Conservation (phyloP, 1,140 invertebrate genomes). For the Drepana arcuata region DNA sequence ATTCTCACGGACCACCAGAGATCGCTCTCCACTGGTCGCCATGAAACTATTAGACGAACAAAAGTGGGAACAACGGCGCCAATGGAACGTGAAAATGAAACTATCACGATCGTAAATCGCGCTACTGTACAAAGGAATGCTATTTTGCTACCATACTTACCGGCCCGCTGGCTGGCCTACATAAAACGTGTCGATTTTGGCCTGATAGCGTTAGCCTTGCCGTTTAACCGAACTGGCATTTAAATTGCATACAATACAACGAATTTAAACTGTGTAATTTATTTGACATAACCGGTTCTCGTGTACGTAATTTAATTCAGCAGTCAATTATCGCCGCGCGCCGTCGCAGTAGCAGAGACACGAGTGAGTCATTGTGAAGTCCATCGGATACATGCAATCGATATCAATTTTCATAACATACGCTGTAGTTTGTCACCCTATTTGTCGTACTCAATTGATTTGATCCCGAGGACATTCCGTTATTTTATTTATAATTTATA, state of each 20-base stretch:
- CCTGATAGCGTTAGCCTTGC: slow-evolving; percentile 61
- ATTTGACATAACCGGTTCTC: slow-evolving; percentile 46
- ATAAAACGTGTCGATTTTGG: slow-evolving; percentile 65
- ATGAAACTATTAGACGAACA: slow-evolving; percentile 30
- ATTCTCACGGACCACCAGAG: no score
- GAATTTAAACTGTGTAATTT: slow-evolving; percentile 49
- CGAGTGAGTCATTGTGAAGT: slow-evolving; percentile 38
- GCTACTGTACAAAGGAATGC: slow-evolving; percentile 61
- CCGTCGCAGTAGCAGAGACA: slow-evolving; percentile 21
- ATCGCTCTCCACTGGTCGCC: slow-evolving; percentile 28
- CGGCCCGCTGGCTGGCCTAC: slow-evolving; percentile 41
- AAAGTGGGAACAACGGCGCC: slow-evolving; percentile 38
- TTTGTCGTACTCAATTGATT: slow-evolving; percentile 9
- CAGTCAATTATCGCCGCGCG: slow-evolving; percentile 21
- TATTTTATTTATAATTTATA: no score
- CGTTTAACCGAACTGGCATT: slow-evolving; percentile 56
- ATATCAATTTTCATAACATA: slow-evolving; percentile 17
- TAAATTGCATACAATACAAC: slow-evolving; percentile 61
- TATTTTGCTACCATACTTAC: slow-evolving; percentile 34
- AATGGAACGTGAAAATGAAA: slow-evolving; percentile 63
- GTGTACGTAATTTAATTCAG: slow-evolving; percentile 30
- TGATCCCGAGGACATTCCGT: no score
- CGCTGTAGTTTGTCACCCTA: not conserved
- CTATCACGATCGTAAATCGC: slow-evolving; percentile 60
- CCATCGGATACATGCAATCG: slow-evolving; percentile 15